Percentiles rank a stretch among this genome's conserved stretches.
Conservation (phyloP, 2,113 vertebrate species). For the Callipepla californica region DNA sequence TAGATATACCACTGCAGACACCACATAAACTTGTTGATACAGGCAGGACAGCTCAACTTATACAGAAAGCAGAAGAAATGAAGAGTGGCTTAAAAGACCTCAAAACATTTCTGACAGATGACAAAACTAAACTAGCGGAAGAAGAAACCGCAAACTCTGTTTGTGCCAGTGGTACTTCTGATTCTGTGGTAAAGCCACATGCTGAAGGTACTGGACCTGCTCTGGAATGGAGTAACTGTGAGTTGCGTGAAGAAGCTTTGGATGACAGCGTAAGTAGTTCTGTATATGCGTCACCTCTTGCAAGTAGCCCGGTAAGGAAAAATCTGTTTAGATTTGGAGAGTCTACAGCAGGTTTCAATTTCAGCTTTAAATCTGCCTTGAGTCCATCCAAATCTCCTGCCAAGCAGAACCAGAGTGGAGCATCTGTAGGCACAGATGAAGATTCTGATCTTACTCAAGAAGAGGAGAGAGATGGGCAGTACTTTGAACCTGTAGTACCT, state of each 20-base stretch:
- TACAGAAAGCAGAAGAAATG: conserved; percentile 98
- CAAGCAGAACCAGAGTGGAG: conserved; percentile 90
- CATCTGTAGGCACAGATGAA: conserved; percentile 91
- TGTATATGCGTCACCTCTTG: conserved; percentile 85
- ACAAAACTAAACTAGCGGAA: conserved; percentile 85
- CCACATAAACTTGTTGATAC: conserved; percentile 96
- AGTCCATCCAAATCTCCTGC: conserved; percentile 95
- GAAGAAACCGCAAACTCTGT: conserved; percentile 76
- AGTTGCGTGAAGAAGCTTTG: conserved; percentile 87
- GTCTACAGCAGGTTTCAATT: conserved; percentile 92
- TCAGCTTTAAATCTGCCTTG: conserved; percentile 94
- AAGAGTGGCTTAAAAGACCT: conserved; percentile 96
- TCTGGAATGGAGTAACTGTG: conserved; percentile 94
- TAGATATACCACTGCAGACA: conserved; percentile 96
- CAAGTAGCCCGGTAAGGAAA: conserved; percentile 88
- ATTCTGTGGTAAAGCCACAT: conserved; percentile 77
- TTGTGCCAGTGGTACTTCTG: conserved; percentile 63
- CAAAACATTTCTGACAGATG: conserved; percentile 91
- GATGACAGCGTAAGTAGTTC: conserved; percentile 88
- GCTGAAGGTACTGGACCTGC: conserved; percentile 86
- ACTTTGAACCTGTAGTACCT: conserved; percentile 96
- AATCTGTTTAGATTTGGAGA: conserved; percentile 96
- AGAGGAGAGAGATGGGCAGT: conserved; percentile 93
- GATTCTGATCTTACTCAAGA: conserved; percentile 92
- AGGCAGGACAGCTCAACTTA: conserved; percentile 92